These are phyloP conservation scores for Micrasema longulum DNA, from an alignment of 1,140 invertebrate species.

Conservation along the genomic window DNA sequence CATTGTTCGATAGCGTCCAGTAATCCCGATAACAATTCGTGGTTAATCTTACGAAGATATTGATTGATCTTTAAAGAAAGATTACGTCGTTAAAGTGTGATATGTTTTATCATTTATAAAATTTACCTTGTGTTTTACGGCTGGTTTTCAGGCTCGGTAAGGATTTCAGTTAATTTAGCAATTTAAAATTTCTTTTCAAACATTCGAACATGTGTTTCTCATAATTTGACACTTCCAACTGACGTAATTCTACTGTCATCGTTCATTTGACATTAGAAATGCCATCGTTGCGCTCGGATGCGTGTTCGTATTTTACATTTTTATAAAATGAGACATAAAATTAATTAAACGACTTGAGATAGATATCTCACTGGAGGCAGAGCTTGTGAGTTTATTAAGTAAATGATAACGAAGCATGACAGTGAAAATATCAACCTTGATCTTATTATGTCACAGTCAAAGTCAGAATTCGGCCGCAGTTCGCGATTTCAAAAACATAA, in stretches of 20 bases:
- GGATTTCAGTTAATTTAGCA: too few species aligned
- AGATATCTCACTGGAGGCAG: neutral
- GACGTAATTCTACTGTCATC: constrained; percentile 24
- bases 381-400: neutral
- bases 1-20: constrained; percentile 1
- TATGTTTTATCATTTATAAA: too few species aligned
- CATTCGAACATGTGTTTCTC: too few species aligned
- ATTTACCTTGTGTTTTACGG: too few species aligned
- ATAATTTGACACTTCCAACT: constrained; percentile 26
- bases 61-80: too few species aligned
- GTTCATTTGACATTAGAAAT: constrained; percentile 26
- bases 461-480: too few species aligned
- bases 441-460: too few species aligned
- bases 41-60: constrained; percentile 3
- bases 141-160: too few species aligned
- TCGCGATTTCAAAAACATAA: too few species aligned
- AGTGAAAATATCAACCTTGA: too few species aligned
- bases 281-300: neutral
- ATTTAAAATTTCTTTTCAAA: too few species aligned
- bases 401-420: neutral
- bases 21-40: constrained; percentile 2
- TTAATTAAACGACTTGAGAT: neutral
- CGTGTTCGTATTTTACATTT: constrained; percentile 4
- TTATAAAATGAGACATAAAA: constrained; percentile 20
- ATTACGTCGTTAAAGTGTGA: too few species aligned